A percentile compares a stretch with the other conserved stretches of the same genome.
Evolutionary conservation across 2,888 invertebrate species (phyloP).

Genomic region (Conomelus anceps): DNA sequence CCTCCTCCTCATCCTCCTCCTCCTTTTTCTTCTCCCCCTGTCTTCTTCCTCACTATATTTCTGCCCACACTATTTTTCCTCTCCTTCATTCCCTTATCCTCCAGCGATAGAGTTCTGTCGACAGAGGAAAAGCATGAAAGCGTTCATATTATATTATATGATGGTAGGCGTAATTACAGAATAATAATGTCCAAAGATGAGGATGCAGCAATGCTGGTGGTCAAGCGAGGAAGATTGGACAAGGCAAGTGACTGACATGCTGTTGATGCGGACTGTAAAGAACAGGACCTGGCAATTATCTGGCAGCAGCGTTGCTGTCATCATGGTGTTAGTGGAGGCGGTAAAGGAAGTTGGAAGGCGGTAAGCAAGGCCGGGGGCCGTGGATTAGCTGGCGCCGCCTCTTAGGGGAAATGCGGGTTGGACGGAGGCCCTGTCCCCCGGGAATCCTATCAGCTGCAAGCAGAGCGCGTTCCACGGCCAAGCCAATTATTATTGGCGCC

Average conservation of each 20-base stretch:
- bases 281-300: not conserved
- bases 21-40: not conserved
- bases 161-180: too few species aligned
- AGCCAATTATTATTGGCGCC: not conserved
- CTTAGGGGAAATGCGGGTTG: not conserved
- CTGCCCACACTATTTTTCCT: not conserved
- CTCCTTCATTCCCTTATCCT: not conserved
- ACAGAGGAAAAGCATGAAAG: too few species aligned
- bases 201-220: not conserved
- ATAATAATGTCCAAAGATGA: not conserved
- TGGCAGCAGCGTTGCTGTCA: not conserved
- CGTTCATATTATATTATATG: too few species aligned
- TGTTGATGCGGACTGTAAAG: conserved; percentile 5
- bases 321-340: not conserved
- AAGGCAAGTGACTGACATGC: too few species aligned
- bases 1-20: too few species aligned
- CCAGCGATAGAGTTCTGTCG: too few species aligned
- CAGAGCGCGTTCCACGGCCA: not conserved
- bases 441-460: not conserved
- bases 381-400: not conserved
- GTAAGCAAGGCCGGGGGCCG: not conserved
- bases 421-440: too few species aligned
- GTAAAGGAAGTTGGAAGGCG: not conserved
- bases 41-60: not conserved
- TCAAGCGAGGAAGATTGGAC: not conserved